These are phyloP conservation scores for Lucinisca nassula DNA, from an alignment of 2,888 invertebrate genomes.

Conservation along the genomic window DNA sequence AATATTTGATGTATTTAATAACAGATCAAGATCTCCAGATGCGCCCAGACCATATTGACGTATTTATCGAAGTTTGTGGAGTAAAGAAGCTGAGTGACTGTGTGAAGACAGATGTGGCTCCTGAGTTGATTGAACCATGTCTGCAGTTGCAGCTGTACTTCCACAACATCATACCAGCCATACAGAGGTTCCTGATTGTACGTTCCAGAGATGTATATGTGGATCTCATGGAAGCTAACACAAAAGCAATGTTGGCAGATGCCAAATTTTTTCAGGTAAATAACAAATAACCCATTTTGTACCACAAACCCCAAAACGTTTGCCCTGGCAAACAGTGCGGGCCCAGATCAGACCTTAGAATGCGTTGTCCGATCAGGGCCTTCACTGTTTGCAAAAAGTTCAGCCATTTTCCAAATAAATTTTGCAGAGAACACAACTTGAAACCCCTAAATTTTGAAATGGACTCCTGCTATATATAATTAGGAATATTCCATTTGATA, in stretches of 20 bases:
- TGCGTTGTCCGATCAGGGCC: too few relatives aligned
- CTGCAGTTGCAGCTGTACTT: constrained; percentile 77
- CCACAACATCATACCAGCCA: constrained; percentile 75
- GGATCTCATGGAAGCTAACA: constrained; percentile 59
- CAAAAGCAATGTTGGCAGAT: constrained; percentile 71
- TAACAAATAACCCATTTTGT: background rate
- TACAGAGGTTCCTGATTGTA: constrained; percentile 80
- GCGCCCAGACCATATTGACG: constrained; percentile 33
- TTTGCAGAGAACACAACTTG: background rate
- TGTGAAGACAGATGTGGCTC: constrained; percentile 70
- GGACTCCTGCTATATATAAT: too few relatives aligned
- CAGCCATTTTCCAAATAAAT: background rate
- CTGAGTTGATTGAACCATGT: constrained; percentile 79
- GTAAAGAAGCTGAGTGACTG: constrained; percentile 78
- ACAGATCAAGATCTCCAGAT: background rate
- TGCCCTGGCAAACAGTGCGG: too few relatives aligned
- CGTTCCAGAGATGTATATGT: constrained; percentile 76
- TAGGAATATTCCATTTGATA: too few relatives aligned
- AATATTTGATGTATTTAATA: too few relatives aligned
- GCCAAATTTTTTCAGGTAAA: constrained; percentile 79
- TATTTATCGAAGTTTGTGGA: constrained; percentile 72
- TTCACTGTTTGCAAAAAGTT: too few relatives aligned
- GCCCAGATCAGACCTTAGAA: too few relatives aligned
- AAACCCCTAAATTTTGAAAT: background rate
- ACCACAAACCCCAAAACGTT: too few relatives aligned